phyloP scores from a whole-genome alignment of 2,888 invertebrate species.

The Sthenelais limicola region DNA sequence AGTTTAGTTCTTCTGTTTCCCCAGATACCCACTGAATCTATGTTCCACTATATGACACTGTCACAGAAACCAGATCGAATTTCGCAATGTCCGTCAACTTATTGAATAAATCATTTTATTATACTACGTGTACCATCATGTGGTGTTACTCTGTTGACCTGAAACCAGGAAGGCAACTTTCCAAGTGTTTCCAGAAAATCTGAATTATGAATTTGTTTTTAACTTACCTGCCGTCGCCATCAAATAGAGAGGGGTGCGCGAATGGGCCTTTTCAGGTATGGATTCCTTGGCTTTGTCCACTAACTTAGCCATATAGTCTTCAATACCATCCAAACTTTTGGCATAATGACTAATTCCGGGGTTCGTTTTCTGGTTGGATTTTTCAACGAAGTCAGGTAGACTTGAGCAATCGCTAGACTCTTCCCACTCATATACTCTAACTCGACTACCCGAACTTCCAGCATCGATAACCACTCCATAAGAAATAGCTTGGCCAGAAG shows the following conservation, averaged over 20 bases:
- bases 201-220: no score
- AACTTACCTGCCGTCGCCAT: conserved; percentile 73
- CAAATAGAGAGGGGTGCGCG: conserved; percentile 72
- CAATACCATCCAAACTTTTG: conserved; percentile 46
- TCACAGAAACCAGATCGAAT: no score
- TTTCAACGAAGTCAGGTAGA: conserved; percentile 44
- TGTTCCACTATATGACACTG: no score
- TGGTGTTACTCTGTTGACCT: no score
- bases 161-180: no score
- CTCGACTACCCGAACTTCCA: conserved; percentile 23
- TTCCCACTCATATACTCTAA: conserved; percentile 17
- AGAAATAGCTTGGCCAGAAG: no score
- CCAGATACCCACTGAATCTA: no score
- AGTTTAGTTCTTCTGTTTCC: no score
- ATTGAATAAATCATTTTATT: no score
- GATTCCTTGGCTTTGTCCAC: conserved; percentile 66
- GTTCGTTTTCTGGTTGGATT: conserved; percentile 53
- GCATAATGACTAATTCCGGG: conserved; percentile 56
- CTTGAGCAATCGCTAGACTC: not conserved
- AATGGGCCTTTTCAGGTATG: conserved; percentile 67
- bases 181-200: no score
- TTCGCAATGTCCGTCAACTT: no score
- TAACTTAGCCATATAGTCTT: conserved; percentile 63
- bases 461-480: conserved; percentile 21
- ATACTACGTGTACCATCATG: no score